Percentiles rank a stretch among this genome's conserved stretches.
Conservation (phyloP, 2,113 vertebrate genomes). For the Poeciliopsis retropinna region DNA sequence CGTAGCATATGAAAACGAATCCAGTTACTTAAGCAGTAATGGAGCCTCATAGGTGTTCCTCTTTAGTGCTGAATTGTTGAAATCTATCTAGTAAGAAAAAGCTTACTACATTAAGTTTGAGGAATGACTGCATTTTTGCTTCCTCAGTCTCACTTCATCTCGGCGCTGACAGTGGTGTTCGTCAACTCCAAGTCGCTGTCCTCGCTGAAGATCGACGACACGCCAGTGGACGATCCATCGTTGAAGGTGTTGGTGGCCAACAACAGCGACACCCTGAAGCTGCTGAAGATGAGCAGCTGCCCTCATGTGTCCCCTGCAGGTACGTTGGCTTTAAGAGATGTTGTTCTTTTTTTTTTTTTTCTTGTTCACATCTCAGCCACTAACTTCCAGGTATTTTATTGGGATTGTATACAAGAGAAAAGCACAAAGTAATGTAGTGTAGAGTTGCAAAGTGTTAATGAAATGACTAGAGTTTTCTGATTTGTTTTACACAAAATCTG, state of each 20-base stretch:
- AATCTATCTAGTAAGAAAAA: too few species aligned
- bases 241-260: slow-evolving; percentile 97
- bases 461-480: too few species aligned
- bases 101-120: too few species aligned
- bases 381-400: background rate
- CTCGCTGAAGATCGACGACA: slow-evolving; percentile 96
- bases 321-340: slow-evolving; percentile 19
- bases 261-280: slow-evolving; percentile 93
- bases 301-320: slow-evolving; percentile 82
- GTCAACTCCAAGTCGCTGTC: slow-evolving; percentile 98
- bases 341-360: background rate
- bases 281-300: slow-evolving; percentile 98
- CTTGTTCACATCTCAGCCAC: background rate
- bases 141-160: slow-evolving; percentile 85
- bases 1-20: background rate
- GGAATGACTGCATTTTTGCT: background rate
- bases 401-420: too few species aligned
- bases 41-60: background rate
- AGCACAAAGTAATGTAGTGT: too few species aligned
- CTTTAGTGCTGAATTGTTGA: too few species aligned
- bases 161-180: slow-evolving; percentile 96
- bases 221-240: slow-evolving; percentile 95
- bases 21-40: background rate
- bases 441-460: too few species aligned
- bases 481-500: background rate